Base-by-base conservation (phyloP, 2,113 vertebrate species). In the Lophochroa leadbeateri region DNA sequence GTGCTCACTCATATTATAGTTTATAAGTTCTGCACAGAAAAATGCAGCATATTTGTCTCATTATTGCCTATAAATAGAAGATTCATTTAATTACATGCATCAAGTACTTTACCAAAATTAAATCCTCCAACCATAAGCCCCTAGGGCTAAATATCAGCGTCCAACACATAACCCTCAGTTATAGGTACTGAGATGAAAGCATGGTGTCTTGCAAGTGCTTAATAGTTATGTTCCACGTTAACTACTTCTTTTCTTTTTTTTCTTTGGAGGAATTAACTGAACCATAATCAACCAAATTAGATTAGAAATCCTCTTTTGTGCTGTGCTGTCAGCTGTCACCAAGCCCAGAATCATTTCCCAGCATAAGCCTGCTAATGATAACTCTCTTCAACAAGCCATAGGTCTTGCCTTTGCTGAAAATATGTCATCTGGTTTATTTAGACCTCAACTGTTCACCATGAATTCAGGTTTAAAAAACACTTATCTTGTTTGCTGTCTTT, bases 21-120 rank as follows among this genome's bases (percentile, higher is more conserved):
- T 69, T 87, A 23, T 71, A 33, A 57, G 6, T 57, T 90, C 52
- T 68, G 35, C 39, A 52, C 4, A 46, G 57, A 41, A 80, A 82
- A 81, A 49, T 52, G 21, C 33, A 61, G 25, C 19, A 25, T 61
- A n/a, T 37, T 90, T 74, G 6, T 75, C 23, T 86, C 55, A 52
- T 49, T 81, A 79, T 79, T 95, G 7, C 37, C 50, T 86, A 50
- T 44, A 87, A 88, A 79, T 37, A 91, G 19, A 11, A 82, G 28
- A 69, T 7, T 82, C 25, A 41, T 79, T 94, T 85, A 86, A 92
- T 94, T 90, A 58, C 29, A 78, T 64, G 11, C 44, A 64, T 90
- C 63, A 58, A 82, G 24, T 55, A 52, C 21, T 49, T 19, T 21
- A 64, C 20, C 47, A 76, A 86, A 86, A 88, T 76, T 17, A 87